Conservation (phyloP, 1,140 invertebrate species). For the Drosophila ohnishii region DNA sequence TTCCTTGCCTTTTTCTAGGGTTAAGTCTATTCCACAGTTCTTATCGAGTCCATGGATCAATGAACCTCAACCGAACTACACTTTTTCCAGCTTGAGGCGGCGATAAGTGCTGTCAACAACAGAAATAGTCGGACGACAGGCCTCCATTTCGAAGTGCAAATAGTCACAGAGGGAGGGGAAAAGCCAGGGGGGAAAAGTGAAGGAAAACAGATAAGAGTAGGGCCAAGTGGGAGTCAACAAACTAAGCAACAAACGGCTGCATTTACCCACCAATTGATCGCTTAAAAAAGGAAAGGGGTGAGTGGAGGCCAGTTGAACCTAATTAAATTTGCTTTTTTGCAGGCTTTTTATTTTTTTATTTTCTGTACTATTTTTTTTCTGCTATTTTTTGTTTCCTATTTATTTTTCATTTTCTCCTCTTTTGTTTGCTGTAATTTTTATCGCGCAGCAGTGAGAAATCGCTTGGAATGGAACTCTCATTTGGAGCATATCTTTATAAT, state of each 20-base stretch:
- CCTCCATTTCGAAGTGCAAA: constrained; percentile 52
- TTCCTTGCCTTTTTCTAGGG: constrained; percentile 7
- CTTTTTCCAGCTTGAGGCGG: constrained; percentile 30
- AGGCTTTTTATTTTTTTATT: constrained; percentile 10
- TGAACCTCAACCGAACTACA: constrained; percentile 63
- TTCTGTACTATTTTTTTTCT: not conserved
- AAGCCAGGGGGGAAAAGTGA: not conserved
- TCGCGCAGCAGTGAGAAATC: constrained; percentile 44
- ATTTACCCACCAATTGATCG: constrained; percentile 71
- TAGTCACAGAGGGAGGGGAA: constrained; percentile 7
- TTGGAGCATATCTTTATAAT: constrained; percentile 78
- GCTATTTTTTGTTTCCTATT: constrained; percentile 7
- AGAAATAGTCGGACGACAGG: constrained; percentile 38
- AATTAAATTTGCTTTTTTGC: constrained; percentile 63
- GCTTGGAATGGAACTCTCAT: constrained; percentile 55
- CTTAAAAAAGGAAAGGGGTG: not conserved
- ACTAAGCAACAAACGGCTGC: constrained; percentile 53
- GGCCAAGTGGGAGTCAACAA: constrained; percentile 52
- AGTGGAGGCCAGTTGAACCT: constrained; percentile 61
- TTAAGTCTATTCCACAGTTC: constrained; percentile 15
- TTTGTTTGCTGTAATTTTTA: constrained; percentile 42
- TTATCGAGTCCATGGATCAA: constrained; percentile 70
- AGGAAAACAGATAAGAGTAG: constrained; percentile 38
- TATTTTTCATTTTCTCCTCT: constrained; percentile 15
- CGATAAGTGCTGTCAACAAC: constrained; percentile 55